Percentiles rank a stretch among this genome's conserved stretches.
Conservation (phyloP, 2,888 invertebrate genomes). For the Lordiphosa andalusiaca region DNA sequence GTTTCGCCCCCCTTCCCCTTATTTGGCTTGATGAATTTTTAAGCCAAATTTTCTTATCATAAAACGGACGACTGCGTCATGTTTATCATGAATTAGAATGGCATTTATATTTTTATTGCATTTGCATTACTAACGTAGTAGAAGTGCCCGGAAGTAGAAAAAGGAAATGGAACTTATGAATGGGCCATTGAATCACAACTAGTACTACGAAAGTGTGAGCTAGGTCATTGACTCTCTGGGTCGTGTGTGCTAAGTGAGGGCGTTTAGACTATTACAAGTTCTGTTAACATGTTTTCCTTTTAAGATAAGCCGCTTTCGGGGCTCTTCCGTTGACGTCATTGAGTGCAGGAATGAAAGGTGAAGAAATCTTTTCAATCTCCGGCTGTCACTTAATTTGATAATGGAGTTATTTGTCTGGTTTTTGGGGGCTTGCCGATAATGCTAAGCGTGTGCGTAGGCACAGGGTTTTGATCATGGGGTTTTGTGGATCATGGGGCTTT, state of each 20-base stretch:
- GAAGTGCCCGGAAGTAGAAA: constrained; percentile 23
- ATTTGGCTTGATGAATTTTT: constrained; percentile 32
- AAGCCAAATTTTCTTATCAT: constrained; percentile 43
- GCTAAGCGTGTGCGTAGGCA: too few relatives aligned
- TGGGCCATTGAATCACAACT: constrained; percentile 28
- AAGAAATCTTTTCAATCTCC: too few relatives aligned
- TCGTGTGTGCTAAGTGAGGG: neutral
- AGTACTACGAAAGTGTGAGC: constrained; percentile 11
- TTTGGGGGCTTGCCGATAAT: too few relatives aligned
- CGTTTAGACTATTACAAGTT: too few relatives aligned
- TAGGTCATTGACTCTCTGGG: constrained; percentile 22
- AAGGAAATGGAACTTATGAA: constrained; percentile 34
- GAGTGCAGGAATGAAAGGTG: too few relatives aligned
- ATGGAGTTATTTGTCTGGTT: too few relatives aligned
- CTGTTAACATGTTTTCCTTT: too few relatives aligned
- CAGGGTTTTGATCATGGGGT: too few relatives aligned
- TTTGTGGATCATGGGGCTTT: too few relatives aligned
- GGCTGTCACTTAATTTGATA: too few relatives aligned
- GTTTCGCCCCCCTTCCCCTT: neutral
- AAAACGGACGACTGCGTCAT: constrained; percentile 27
- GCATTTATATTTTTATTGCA: constrained; percentile 39
- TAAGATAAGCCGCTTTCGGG: too few relatives aligned
- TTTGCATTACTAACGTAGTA: constrained; percentile 14
- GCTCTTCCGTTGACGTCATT: too few relatives aligned
- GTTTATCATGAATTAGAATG: constrained; percentile 12